These are phyloP conservation scores for Heliornis fulica DNA, from an alignment of 2,113 vertebrate species.

Conservation along the genomic window DNA sequence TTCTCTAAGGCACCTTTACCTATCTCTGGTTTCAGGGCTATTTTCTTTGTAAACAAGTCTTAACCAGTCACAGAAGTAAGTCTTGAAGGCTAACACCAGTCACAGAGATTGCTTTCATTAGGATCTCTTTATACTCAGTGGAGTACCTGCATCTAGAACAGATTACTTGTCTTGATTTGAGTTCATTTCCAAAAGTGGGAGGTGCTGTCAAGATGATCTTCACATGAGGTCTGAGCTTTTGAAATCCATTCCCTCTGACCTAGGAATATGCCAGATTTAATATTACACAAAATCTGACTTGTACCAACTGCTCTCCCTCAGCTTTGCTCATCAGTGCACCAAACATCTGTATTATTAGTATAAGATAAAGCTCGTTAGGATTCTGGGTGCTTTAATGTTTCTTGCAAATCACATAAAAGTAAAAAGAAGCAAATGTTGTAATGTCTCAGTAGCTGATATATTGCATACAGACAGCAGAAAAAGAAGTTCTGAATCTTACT, in stretches of 20 bases:
- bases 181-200: neutral
- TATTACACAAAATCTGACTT: neutral
- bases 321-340: neutral
- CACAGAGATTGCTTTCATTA: neutral
- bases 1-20: neutral
- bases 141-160: neutral
- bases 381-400: neutral
- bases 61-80: neutral
- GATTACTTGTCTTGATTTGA: neutral
- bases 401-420: neutral
- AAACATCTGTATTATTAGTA: neutral
- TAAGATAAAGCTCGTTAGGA: neutral
- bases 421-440: neutral
- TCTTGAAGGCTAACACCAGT: neutral
- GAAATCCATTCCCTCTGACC: neutral
- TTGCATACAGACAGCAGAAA: neutral
- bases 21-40: neutral
- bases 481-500: neutral
- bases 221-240: neutral
- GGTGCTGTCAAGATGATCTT: neutral
- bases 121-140: neutral
- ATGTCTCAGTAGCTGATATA: neutral
- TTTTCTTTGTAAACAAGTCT: neutral
- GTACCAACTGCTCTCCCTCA: neutral
- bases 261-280: neutral